A percentile compares a stretch with the other conserved stretches of the same genome.
Evolutionary conservation across 2,888 invertebrate species (phyloP).

Genomic region (Branchellion lobata): DNA sequence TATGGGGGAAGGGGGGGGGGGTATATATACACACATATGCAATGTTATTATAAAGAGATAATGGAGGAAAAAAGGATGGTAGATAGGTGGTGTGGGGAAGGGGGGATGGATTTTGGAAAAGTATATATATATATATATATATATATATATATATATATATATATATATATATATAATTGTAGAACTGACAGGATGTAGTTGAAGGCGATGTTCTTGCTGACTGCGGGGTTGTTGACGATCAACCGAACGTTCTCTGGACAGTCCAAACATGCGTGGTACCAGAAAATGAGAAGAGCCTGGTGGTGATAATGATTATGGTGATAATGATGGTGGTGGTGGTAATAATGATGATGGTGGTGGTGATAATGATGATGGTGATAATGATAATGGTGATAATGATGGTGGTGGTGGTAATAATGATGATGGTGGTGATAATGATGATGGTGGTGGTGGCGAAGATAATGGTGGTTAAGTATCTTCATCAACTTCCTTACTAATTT

Average conservation of each 20-base stretch:
- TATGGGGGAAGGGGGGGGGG: not conserved
- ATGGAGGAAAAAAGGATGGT: no score
- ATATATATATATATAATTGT: no score
- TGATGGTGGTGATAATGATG: no score
- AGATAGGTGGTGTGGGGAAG: not conserved
- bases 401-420: not conserved
- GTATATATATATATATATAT: no score
- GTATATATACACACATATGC: not conserved
- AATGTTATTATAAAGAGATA: no score
- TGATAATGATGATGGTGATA: not conserved
- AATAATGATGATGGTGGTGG: not conserved
- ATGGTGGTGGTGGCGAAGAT: no score
- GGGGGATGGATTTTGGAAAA: not conserved
- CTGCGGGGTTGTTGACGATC: conserved; percentile 80
- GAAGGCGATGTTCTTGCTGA: conserved; percentile 90
- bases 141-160: no score
- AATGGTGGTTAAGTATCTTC: no score
- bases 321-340: no score
- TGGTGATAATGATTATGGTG: no score
- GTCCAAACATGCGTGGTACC: conserved; percentile 88
- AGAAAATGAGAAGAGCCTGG: conserved; percentile 79
- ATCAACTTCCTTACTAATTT: no score
- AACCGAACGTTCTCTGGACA: conserved; percentile 88
- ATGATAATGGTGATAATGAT: not conserved
- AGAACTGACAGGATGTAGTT: conserved; percentile 93